Conservation (phyloP, 1,140 invertebrate species). For the Nebria ingens region DNA sequence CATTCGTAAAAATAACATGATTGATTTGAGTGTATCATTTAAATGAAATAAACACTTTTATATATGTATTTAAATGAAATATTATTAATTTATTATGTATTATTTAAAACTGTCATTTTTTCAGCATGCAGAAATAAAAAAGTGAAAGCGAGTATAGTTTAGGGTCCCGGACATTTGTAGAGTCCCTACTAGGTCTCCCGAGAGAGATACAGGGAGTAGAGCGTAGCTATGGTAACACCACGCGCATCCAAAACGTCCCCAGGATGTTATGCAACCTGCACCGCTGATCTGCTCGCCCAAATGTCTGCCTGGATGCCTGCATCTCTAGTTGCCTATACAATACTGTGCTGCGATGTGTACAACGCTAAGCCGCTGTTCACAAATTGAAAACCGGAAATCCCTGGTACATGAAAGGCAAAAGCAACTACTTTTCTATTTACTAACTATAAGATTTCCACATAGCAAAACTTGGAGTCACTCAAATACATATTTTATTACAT, state of each 20-base stretch:
- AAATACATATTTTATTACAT: too few relatives aligned
- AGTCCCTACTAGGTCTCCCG: constrained; percentile 4
- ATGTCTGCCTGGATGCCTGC: not conserved
- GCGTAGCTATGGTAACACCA: constrained; percentile 3
- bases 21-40: too few relatives aligned
- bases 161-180: constrained; percentile 6
- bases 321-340: not conserved
- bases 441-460: not conserved
- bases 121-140: too few relatives aligned
- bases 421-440: not conserved
- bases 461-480: too few relatives aligned
- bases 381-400: constrained; percentile 1
- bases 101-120: too few relatives aligned
- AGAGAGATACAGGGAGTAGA: constrained; percentile 9
- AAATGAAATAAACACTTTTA: too few relatives aligned
- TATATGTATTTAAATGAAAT: too few relatives aligned
- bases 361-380: constrained; percentile 3
- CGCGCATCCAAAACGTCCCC: not conserved
- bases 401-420: not conserved
- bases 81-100: too few relatives aligned
- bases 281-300: not conserved
- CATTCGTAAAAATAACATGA: too few relatives aligned
- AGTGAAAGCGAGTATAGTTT: too few relatives aligned
- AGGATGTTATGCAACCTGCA: not conserved
- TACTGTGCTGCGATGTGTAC: not conserved